These are phyloP conservation scores for Microchrysa polita DNA, from an alignment of 2,888 invertebrate genomes.

Conservation along the genomic window DNA sequence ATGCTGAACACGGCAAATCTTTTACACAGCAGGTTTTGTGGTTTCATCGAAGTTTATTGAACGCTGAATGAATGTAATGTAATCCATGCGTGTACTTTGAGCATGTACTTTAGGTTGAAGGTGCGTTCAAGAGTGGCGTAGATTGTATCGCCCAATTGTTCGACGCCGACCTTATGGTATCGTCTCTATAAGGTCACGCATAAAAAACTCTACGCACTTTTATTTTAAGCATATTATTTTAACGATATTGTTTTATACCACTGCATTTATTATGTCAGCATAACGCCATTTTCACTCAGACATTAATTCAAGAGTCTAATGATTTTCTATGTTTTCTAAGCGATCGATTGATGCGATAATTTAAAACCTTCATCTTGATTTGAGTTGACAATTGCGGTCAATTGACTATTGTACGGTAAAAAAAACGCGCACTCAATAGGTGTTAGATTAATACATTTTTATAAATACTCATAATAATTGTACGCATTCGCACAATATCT, in stretches of 20 bases:
- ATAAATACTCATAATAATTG: neutral
- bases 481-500: neutral
- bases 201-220: neutral
- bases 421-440: neutral
- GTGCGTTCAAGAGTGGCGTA: neutral
- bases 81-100: too few species aligned
- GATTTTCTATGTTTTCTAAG: neutral
- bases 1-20: neutral
- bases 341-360: neutral
- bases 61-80: neutral
- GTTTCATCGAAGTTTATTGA: neutral
- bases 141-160: neutral
- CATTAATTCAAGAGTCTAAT: neutral
- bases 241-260: neutral
- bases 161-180: neutral
- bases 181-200: slow-evolving; percentile 8
- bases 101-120: neutral
- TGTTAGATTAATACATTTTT: neutral
- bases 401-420: neutral
- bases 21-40: too few species aligned
- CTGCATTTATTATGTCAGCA: neutral
- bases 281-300: neutral
- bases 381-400: slow-evolving; percentile 20
- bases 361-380: neutral
- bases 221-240: neutral